Base-by-base conservation (phyloP, 1,140 invertebrate species). In the Drosophila sulfurigaster region DNA sequence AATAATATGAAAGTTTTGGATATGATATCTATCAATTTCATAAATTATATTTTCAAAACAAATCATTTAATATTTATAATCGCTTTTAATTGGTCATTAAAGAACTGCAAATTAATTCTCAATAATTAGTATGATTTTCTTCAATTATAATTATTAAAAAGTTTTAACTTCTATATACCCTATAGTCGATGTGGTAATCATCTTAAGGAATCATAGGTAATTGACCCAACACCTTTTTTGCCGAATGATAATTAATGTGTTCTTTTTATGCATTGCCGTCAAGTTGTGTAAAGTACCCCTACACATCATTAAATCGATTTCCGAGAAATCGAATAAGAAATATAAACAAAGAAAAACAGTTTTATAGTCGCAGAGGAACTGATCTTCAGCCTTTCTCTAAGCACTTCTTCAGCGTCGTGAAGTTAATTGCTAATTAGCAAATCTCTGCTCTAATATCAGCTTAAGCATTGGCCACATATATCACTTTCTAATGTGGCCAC, bases 401-500 rank as follows among this genome's bases (percentile, higher is more conserved):
- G 6, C 25, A 38, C 38, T 54, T 52, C 8, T 25, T 43, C 11
- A 1, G 6, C 28, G 52, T 20, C 46, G 30, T 13, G 52, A 45
- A 51, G 38, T 63, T 56, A 46, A 77, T 62, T 41, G 25, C 79
- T 82, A 75, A 82, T 82, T 82, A 78, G 64, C 54, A 66, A 75
- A 81, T 73, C 45, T 32, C 46, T 80, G 78, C 66, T 67, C 72
- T 60, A 79, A 49, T 62, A 75, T 75, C 38, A 59, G 43, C 51
- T 16, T 25, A 67, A 73, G 41, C 57, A n/a, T 16, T 15, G 20
- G 5, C 28, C n/a, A 45, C 48, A 64, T 65, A 63, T 74, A 67
- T 79, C 80, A 82, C 81, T 82, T 82, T 82, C 80, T 76, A 82
- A 79, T 76, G 65, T 67, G 45, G 67, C 63, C 35, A 62, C 62